phyloP scores from a whole-genome alignment of 2,797 vertebrate genomes.

The Morelia viridis region DNA sequence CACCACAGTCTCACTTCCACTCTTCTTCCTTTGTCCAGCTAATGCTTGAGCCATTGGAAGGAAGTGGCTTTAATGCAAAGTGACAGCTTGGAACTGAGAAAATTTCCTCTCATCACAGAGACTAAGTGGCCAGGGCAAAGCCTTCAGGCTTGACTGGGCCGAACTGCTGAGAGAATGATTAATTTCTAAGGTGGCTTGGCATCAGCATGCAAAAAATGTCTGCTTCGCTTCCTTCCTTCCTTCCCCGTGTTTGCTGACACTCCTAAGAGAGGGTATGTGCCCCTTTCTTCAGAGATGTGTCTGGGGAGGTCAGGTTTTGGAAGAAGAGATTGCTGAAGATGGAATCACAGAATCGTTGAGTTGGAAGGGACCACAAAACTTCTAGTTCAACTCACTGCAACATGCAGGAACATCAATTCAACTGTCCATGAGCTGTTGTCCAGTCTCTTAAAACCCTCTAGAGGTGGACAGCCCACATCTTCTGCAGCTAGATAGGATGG shows the following conservation, averaged over 20 bases:
- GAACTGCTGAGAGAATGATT: neutral
- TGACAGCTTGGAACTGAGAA: conserved; percentile 45
- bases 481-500: no score
- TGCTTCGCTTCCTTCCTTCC: neutral
- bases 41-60: fast-evolving
- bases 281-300: neutral
- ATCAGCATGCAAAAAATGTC: neutral
- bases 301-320: neutral
- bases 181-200: neutral
- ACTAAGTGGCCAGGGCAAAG: neutral
- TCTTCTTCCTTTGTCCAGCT: neutral
- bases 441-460: no score
- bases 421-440: no score
- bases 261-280: neutral
- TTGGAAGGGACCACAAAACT: neutral
- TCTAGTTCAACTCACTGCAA: no score
- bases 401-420: no score
- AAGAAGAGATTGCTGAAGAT: neutral
- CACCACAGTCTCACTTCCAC: neutral
- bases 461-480: no score
- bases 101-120: conserved; percentile 30
- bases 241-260: neutral
- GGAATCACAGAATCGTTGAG: neutral
- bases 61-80: conserved; percentile 39
- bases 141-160: conserved; percentile 23